phyloP scores from a whole-genome alignment of 2,797 vertebrate species.

The Taenioides sp. region DNA sequence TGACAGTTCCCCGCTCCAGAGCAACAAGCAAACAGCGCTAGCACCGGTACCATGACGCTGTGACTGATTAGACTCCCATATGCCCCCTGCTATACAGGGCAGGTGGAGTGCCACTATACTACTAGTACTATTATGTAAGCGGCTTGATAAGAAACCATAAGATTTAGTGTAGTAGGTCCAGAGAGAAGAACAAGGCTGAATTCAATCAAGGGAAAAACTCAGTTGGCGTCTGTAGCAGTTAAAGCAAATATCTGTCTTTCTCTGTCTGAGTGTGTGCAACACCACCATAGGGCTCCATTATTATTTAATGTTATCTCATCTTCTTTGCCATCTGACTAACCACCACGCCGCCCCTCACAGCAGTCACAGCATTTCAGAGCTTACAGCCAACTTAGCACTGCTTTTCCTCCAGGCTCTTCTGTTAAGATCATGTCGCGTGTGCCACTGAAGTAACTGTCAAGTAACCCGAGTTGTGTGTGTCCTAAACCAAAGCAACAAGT shows the following conservation, averaged over 20 bases:
- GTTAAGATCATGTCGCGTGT: constrained; percentile 35
- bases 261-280: constrained; percentile 34
- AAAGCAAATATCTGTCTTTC: constrained; percentile 39
- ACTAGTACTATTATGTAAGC: constrained; percentile 43
- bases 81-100: constrained; percentile 25
- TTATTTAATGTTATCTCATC: constrained; percentile 66
- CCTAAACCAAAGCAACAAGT: constrained; percentile 30
- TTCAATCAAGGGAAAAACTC: constrained; percentile 50
- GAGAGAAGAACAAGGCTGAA: constrained; percentile 34
- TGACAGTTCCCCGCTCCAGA: constrained; percentile 73
- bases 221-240: constrained; percentile 57
- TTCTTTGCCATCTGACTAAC: constrained; percentile 64
- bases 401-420: constrained; percentile 26
- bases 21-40: constrained; percentile 66
- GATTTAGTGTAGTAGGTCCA: constrained; percentile 17
- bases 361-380: constrained; percentile 8
- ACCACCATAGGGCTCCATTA: constrained; percentile 63
- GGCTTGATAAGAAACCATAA: constrained; percentile 42
- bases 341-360: constrained; percentile 19
- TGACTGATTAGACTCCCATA: constrained; percentile 43
- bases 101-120: constrained; percentile 32
- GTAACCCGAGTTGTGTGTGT: constrained; percentile 10
- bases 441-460: constrained; percentile 43
- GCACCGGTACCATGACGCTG: constrained; percentile 48
- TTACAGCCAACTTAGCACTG: constrained; percentile 24